Evolutionary conservation across 2,888 invertebrate species (phyloP).

Genomic region (Falcaria lacertinaria): DNA sequence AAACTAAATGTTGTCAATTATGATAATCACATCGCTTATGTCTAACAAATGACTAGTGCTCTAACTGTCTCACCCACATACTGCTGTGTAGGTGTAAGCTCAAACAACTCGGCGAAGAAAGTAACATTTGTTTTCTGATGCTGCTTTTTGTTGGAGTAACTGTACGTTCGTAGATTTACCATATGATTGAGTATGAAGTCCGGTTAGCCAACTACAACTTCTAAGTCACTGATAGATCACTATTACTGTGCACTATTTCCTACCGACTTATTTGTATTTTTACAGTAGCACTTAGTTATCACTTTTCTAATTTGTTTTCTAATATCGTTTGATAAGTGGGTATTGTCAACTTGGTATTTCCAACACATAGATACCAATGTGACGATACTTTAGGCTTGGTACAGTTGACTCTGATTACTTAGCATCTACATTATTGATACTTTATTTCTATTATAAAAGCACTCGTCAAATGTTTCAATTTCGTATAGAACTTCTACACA

Average conservation of each 20-base stretch:
- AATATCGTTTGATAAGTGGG: background rate
- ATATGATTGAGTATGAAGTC: background rate
- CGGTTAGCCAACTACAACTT: background rate
- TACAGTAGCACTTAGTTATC: slow-evolving; percentile 23
- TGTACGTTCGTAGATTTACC: background rate
- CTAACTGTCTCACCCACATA: slow-evolving; percentile 1
- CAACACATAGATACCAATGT: background rate
- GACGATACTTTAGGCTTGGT: background rate
- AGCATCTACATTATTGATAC: too few species aligned
- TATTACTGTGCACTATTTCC: slow-evolving; percentile 1
- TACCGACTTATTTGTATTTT: slow-evolving; percentile 30
- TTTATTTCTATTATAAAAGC: too few species aligned
- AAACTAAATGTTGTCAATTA: too few species aligned
- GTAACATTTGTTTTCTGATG: background rate
- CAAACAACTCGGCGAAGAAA: background rate
- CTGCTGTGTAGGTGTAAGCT: background rate
- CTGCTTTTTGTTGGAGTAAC: background rate
- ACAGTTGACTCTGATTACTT: too few species aligned
- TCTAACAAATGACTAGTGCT: background rate
- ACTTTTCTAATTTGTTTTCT: slow-evolving; percentile 4
- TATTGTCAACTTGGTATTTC: too few species aligned
- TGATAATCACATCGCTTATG: background rate
- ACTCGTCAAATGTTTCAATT: too few species aligned
- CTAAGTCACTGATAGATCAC: background rate
- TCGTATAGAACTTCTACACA: background rate